A percentile compares a stretch with the other conserved stretches of the same genome.
These are phyloP conservation scores for Aplochiton taeniatus DNA, from an alignment of 2,797 vertebrate species.

Conservation along the genomic window DNA sequence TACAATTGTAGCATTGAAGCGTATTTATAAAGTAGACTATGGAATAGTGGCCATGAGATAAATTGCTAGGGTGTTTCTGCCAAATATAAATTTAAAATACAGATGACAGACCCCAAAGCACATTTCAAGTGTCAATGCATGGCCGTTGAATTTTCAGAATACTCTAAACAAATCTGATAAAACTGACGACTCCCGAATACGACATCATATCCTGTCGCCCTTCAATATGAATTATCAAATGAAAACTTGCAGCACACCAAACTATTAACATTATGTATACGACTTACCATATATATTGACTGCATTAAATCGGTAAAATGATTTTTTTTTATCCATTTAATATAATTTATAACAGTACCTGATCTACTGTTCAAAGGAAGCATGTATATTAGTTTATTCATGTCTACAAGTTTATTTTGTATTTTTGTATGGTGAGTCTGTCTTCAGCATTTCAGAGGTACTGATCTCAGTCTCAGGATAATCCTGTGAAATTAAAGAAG, in stretches of 20 bases:
- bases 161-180: too few relatives aligned
- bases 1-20: conserved; percentile 18
- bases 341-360: conserved; percentile 1
- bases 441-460: conserved; percentile 16
- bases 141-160: too few relatives aligned
- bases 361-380: conserved; percentile 33
- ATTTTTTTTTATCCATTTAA: conserved; percentile 15
- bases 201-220: too few relatives aligned
- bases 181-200: too few relatives aligned
- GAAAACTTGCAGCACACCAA: conserved; percentile 37
- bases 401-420: conserved; percentile 26
- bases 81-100: too few relatives aligned
- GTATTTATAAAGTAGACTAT: too few relatives aligned
- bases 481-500: conserved; percentile 52
- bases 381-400: conserved; percentile 41
- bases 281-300: conserved; percentile 46
- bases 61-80: too few relatives aligned
- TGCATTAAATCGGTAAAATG: conserved; percentile 34
- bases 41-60: too few relatives aligned
- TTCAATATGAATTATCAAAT: conserved; percentile 1
- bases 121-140: too few relatives aligned
- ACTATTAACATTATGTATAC: conserved; percentile 66
- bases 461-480: conserved; percentile 60
- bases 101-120: too few relatives aligned
- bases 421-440: conserved; percentile 12